These are phyloP conservation scores for Taphrorychus bicolor DNA, from an alignment of 2,888 invertebrate species.

Conservation along the genomic window DNA sequence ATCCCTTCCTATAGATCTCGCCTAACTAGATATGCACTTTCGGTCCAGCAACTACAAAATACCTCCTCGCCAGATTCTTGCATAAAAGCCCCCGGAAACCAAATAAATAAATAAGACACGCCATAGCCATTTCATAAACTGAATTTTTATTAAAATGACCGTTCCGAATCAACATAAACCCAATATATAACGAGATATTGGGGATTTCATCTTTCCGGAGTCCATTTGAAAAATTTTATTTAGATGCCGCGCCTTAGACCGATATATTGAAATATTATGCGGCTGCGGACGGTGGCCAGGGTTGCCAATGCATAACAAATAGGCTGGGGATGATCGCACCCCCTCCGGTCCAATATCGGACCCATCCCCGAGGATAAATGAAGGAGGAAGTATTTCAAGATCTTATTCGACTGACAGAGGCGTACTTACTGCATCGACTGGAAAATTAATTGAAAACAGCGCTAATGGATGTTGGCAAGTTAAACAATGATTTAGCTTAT, in stretches of 20 bases:
- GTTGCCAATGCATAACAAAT: constrained; percentile 60
- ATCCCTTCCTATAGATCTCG: neutral
- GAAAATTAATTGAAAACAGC: too few relatives aligned
- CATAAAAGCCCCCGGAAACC: neutral
- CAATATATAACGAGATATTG: constrained; percentile 41
- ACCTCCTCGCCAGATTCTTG: neutral
- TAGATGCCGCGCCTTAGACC: constrained; percentile 49
- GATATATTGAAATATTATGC: constrained; percentile 61
- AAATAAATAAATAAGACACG: constrained; percentile 16
- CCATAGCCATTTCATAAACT: constrained; percentile 35
- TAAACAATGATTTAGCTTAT: too few relatives aligned
- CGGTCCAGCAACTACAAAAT: neutral
- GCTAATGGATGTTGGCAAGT: too few relatives aligned
- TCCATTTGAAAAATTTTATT: constrained; percentile 55
- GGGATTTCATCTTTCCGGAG: constrained; percentile 41
- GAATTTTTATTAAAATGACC: constrained; percentile 43
- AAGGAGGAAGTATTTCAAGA: constrained; percentile 30
- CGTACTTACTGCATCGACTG: too few relatives aligned
- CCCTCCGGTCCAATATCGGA: constrained; percentile 52
- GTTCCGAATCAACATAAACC: constrained; percentile 40
- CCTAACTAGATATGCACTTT: neutral
- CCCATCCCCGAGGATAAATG: constrained; percentile 35
- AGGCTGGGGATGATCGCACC: constrained; percentile 56
- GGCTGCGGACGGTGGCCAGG: constrained; percentile 57
- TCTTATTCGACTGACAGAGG: constrained; percentile 25